Conservation (phyloP, 2,797 vertebrate genomes). For the Lutjanus campechanus region DNA sequence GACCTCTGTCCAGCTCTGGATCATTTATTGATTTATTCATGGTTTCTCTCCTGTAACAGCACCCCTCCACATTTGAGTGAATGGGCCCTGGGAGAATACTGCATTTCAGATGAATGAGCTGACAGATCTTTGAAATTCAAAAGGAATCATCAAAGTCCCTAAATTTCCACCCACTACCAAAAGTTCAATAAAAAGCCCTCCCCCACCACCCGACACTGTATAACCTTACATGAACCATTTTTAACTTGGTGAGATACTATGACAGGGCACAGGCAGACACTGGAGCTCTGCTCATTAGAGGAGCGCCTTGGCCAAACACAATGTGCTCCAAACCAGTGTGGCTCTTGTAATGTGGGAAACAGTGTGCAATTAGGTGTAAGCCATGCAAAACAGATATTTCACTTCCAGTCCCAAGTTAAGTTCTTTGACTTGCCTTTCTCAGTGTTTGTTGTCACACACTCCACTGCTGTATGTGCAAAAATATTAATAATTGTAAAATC, state of each 20-base stretch:
- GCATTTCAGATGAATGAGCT: slow-evolving; percentile 47
- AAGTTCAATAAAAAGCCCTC: slow-evolving; percentile 8
- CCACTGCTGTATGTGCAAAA: neutral
- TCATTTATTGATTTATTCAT: slow-evolving; percentile 24
- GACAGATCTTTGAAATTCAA: slow-evolving; percentile 43
- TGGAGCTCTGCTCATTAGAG: slow-evolving; percentile 36
- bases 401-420: slow-evolving; percentile 5
- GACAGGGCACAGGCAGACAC: slow-evolving; percentile 30
- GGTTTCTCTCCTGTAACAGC: neutral
- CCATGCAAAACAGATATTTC: slow-evolving; percentile 35
- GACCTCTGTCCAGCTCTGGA: slow-evolving; percentile 7
- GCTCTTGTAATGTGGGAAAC: slow-evolving; percentile 35
- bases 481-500: neutral
- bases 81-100: slow-evolving; percentile 14
- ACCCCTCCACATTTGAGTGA: neutral
- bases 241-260: slow-evolving; percentile 43
- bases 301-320: slow-evolving; percentile 24
- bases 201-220: slow-evolving; percentile 23
- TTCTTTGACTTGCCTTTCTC: neutral
- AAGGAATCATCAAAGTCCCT: slow-evolving; percentile 40
- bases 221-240: slow-evolving; percentile 62
- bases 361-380: slow-evolving; percentile 31
- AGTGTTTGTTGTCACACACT: neutral
- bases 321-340: slow-evolving; percentile 41
- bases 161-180: slow-evolving; percentile 8